Conservation (phyloP, 2,888 invertebrate genomes). For the Caenorhabditis wallacei region DNA sequence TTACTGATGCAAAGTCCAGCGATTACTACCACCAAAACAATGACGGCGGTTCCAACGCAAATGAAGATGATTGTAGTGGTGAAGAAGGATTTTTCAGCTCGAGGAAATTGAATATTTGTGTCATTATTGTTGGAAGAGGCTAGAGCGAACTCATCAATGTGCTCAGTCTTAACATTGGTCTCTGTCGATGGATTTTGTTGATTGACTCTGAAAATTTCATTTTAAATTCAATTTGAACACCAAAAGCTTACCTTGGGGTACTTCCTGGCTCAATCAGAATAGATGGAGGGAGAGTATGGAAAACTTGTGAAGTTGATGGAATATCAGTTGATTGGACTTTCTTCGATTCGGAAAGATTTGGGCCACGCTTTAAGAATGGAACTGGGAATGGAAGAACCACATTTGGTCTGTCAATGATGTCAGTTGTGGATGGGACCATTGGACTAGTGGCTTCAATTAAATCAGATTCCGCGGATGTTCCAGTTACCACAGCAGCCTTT, state of each 20-base stretch:
- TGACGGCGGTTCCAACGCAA: slow-evolving; percentile 78
- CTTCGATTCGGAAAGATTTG: slow-evolving; percentile 59
- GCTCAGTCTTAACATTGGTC: slow-evolving; percentile 24
- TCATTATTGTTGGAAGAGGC: slow-evolving; percentile 11
- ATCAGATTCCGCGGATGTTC: neutral
- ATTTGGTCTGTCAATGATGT: slow-evolving; percentile 69
- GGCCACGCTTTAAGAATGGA: slow-evolving; percentile 79
- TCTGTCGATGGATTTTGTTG: slow-evolving; percentile 13
- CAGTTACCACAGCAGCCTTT: slow-evolving; percentile 17
- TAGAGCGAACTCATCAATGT: slow-evolving; percentile 60
- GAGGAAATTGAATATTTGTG: neutral
- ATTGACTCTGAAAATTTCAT: slow-evolving; percentile 7
- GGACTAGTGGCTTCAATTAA: slow-evolving; percentile 21
- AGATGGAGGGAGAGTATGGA: slow-evolving; percentile 75
- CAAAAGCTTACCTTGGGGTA: slow-evolving; percentile 47
- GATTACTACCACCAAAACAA: slow-evolving; percentile 81
- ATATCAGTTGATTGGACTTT: slow-evolving; percentile 16
- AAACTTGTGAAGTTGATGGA: slow-evolving; percentile 7
- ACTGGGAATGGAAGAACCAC: slow-evolving; percentile 81
- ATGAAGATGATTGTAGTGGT: slow-evolving; percentile 79
- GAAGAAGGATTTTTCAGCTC: slow-evolving; percentile 46
- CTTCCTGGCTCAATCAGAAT: slow-evolving; percentile 73
- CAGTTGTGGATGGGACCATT: slow-evolving; percentile 32
- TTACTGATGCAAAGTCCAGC: slow-evolving; percentile 62
- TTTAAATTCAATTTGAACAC: neutral